phyloP scores from a whole-genome alignment of 2,797 vertebrate species.

The Halcyon leucocephala region DNA sequence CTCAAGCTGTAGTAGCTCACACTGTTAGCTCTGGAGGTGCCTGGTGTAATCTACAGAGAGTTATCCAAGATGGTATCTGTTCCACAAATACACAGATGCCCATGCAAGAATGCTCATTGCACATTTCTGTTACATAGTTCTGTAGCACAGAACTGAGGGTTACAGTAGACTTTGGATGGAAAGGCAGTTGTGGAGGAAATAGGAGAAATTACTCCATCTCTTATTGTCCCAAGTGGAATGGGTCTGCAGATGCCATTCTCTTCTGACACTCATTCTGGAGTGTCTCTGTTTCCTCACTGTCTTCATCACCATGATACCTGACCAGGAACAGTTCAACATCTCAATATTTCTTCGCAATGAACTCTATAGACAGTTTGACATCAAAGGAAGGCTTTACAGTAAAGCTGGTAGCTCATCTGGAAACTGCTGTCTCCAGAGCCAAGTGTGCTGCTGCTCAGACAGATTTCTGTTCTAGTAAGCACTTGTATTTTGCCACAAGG shows the following conservation, averaged over 20 bases:
- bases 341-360: background rate
- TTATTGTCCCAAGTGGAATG: background rate
- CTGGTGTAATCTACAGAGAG: constrained; percentile 28
- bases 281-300: background rate
- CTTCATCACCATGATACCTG: background rate
- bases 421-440: constrained; percentile 23
- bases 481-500: constrained; percentile 35
- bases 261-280: background rate
- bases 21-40: constrained; percentile 64
- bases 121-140: background rate
- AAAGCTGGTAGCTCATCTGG: constrained; percentile 23
- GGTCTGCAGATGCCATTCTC: background rate
- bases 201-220: background rate
- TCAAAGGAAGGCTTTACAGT: background rate
- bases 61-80: constrained; percentile 56
- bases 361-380: background rate
- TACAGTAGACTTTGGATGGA: background rate
- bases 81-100: background rate
- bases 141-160: background rate
- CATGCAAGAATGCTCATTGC: background rate
- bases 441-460: background rate
- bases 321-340: background rate
- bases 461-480: background rate
- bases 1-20: constrained; percentile 54
- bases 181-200: background rate